Conservation (phyloP, 2,888 invertebrate genomes). For the Archaeoteleia sp. region DNA sequence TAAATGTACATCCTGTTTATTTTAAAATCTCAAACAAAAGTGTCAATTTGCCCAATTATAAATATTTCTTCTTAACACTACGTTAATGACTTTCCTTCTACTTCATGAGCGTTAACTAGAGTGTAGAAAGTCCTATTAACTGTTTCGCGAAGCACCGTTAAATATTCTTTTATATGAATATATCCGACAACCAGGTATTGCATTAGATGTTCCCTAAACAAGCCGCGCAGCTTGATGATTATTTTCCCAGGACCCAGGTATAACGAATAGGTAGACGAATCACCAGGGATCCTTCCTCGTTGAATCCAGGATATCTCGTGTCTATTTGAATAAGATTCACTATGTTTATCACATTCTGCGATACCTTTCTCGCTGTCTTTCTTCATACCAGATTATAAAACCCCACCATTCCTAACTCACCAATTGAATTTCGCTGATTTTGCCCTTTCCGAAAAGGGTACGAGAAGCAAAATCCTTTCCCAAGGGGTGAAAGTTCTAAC, state of each 20-base stretch:
- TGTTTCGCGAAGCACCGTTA: conserved; percentile 25
- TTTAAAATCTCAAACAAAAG: too few relatives aligned
- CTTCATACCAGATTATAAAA: conserved; percentile 17
- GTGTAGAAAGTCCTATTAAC: conserved; percentile 17
- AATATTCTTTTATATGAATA: conserved; percentile 51
- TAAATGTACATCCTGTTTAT: too few relatives aligned
- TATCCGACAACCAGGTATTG: conserved; percentile 27
- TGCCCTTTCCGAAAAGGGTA: conserved; percentile 56
- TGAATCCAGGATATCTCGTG: conserved; percentile 70
- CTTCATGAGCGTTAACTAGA: too few relatives aligned
- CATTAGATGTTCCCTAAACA: conserved; percentile 36
- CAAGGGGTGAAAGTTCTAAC: conserved; percentile 64
- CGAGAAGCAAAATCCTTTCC: conserved; percentile 69
- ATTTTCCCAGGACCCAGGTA: conserved; percentile 63
- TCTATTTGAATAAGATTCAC: conserved; percentile 74
- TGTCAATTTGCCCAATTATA: too few relatives aligned
- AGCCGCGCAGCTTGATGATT: conserved; percentile 24
- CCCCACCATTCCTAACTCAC: conserved; percentile 28
- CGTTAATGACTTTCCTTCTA: too few relatives aligned
- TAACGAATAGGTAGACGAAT: conserved; percentile 43
- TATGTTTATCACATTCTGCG: conserved; percentile 72
- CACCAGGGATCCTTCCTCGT: conserved; percentile 40
- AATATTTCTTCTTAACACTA: too few relatives aligned
- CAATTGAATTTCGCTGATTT: conserved; percentile 39
- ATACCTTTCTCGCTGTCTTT: conserved; percentile 53